Percentiles rank a stretch among this genome's conserved stretches.
Conservation (phyloP, 2,113 vertebrate species). For the Mixornis gularis region DNA sequence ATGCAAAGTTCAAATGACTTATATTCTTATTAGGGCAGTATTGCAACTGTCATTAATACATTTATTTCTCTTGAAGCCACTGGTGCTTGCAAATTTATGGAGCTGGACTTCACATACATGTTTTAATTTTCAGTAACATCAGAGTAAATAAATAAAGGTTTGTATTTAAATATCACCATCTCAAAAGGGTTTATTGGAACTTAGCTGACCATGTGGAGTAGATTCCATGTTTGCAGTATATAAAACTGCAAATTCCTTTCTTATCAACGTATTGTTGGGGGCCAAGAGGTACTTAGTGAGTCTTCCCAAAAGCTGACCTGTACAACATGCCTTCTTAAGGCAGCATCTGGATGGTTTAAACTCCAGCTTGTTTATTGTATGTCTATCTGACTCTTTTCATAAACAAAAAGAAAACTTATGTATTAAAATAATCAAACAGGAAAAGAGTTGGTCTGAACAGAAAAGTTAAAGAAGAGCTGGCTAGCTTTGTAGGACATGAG, state of each 20-base stretch:
- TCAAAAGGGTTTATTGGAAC: neutral
- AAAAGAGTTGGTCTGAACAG: neutral
- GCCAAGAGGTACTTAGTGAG: neutral
- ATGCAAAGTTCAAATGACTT: neutral
- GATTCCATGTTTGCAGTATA: neutral
- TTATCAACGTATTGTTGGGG: neutral
- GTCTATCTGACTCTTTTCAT: neutral
- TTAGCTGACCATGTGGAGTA: neutral
- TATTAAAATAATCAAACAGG: neutral
- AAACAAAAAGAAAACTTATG: neutral
- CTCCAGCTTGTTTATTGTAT: neutral
- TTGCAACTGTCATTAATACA: neutral
- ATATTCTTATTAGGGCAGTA: neutral
- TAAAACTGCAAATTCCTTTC: neutral
- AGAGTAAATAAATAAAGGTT: neutral
- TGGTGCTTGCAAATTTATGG: neutral
- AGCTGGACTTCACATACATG: neutral
- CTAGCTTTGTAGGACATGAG: neutral
- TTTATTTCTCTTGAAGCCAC: neutral
- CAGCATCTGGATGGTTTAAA: neutral
- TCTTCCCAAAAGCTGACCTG: neutral
- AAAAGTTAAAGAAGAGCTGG: neutral
- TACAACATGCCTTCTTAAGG: neutral
- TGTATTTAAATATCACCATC: neutral
- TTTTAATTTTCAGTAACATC: neutral